Percentiles rank a stretch among this genome's conserved stretches.
Conservation (phyloP, 2,113 vertebrate species). For the Phylloscopus whistleri region DNA sequence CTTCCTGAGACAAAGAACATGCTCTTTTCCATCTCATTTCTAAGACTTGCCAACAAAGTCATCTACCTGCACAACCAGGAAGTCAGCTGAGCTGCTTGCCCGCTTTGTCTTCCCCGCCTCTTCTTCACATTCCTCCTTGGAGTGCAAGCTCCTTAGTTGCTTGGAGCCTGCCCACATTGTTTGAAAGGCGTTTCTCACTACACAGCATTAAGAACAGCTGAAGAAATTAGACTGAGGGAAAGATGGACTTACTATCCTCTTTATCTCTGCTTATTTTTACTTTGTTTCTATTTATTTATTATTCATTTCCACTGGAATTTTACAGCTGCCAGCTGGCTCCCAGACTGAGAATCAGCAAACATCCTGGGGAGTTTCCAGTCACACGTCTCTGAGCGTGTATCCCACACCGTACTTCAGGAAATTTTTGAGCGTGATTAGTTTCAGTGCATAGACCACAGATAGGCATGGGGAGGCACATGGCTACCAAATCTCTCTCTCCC, state of each 20-base stretch:
- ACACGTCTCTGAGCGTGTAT: fast-evolving
- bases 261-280: neutral
- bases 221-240: neutral
- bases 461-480: neutral
- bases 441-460: neutral
- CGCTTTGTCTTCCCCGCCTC: neutral
- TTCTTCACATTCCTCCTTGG: neutral
- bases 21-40: neutral
- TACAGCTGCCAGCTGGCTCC: neutral
- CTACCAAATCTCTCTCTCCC: neutral
- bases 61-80: neutral
- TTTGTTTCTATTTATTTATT: neutral
- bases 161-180: neutral
- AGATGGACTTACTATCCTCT: neutral
- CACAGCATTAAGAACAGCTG: neutral
- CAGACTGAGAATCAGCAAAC: neutral
- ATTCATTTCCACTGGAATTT: neutral
- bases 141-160: neutral
- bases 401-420: neutral
- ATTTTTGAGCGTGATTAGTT: neutral
- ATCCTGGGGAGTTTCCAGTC: neutral
- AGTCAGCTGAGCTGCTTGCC: neutral
- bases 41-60: neutral
- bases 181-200: neutral
- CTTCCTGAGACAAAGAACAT: neutral